Evolutionary conservation across 1,140 invertebrate species (phyloP).

Genomic region (Euura lappo): DNA sequence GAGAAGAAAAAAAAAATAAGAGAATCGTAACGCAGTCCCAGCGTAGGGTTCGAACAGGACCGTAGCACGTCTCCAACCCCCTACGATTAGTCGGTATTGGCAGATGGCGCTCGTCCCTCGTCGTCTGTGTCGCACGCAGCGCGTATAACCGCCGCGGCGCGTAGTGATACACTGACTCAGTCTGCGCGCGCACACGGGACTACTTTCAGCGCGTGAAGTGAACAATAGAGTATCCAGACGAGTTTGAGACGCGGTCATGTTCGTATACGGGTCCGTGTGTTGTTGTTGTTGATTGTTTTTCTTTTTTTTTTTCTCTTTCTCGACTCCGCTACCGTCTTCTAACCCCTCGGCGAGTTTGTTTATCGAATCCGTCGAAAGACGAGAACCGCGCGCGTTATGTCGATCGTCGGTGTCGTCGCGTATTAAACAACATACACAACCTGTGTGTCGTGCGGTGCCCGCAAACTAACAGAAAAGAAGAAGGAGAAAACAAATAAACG

Average conservation of each 20-base stretch:
- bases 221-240: slow-evolving; percentile 59
- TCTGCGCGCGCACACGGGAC: slow-evolving; percentile 56
- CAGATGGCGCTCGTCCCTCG: neutral
- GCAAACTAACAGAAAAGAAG: too few species aligned
- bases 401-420: neutral
- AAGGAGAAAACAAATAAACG: too few species aligned
- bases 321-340: slow-evolving; percentile 30
- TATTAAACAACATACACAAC: neutral
- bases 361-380: slow-evolving; percentile 42
- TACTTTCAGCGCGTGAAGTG: slow-evolving; percentile 60
- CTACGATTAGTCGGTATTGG: neutral
- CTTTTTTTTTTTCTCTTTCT: slow-evolving; percentile 10
- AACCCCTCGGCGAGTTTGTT: neutral
- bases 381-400: slow-evolving; percentile 30
- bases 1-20: too few species aligned
- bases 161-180: slow-evolving; percentile 14
- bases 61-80: neutral
- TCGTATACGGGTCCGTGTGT: slow-evolving; percentile 43
- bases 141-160: neutral
- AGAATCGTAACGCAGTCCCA: too few species aligned
- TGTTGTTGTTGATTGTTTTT: slow-evolving; percentile 30
- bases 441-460: too few species aligned
- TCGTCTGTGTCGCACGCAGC: too few species aligned
- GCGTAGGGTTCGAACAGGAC: neutral
- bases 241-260: slow-evolving; percentile 59